Evolutionary conservation across 2,113 vertebrate species (phyloP).

Genomic region (Daubentonia madagascariensis): DNA sequence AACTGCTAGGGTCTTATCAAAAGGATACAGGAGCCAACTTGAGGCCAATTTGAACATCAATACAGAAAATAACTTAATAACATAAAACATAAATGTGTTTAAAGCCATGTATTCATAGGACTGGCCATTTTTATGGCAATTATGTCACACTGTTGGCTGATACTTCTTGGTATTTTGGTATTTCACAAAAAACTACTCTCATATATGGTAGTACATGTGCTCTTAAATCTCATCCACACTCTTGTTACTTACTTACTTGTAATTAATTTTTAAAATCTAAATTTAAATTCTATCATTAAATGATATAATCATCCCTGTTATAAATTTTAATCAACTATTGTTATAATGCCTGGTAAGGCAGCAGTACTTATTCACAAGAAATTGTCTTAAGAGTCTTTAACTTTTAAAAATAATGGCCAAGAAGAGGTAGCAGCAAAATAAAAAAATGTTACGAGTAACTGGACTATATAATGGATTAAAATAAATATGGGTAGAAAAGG

Average conservation of each 20-base stretch:
- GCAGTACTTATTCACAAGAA: background rate
- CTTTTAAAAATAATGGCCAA: slow-evolving; percentile 14
- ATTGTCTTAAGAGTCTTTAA: background rate
- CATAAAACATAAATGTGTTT: background rate
- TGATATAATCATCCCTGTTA: background rate
- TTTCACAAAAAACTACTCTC: background rate
- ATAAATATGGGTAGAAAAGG: background rate
- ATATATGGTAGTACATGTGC: background rate
- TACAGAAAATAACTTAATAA: background rate
- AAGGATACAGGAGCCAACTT: background rate
- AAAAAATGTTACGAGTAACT: background rate
- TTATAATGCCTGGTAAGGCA: background rate
- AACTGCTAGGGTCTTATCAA: background rate
- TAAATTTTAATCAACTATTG: background rate
- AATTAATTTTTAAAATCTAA: slow-evolving; percentile 42
- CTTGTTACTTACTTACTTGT: background rate
- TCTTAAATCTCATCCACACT: background rate
- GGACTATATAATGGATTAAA: background rate
- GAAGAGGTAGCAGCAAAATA: background rate
- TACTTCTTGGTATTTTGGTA: slow-evolving; percentile 25
- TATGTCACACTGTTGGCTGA: background rate
- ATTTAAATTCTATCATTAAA: background rate
- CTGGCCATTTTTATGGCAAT: background rate
- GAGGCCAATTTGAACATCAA: background rate
- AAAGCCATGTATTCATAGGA: background rate